A percentile compares a stretch with the other conserved stretches of the same genome.
These are phyloP conservation scores for Cygnus atratus DNA, from an alignment of 2,113 vertebrate species.

Conservation along the genomic window DNA sequence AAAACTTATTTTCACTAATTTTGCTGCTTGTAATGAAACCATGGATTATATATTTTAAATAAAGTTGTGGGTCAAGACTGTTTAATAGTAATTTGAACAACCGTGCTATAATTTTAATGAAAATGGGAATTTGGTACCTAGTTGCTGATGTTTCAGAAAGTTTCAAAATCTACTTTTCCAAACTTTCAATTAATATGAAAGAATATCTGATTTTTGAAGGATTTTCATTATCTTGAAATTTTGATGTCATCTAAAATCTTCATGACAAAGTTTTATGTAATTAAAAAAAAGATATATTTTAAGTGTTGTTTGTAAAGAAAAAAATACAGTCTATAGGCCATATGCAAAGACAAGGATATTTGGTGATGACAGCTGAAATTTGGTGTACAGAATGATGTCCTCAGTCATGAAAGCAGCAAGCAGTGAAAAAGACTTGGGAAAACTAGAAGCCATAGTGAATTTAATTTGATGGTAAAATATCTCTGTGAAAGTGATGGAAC, in stretches of 20 bases:
- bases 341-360: background rate
- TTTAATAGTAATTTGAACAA: background rate
- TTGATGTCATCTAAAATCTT: background rate
- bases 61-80: background rate
- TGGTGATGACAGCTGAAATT: background rate
- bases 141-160: background rate
- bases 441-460: background rate
- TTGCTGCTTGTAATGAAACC: background rate
- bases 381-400: background rate
- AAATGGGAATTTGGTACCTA: background rate
- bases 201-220: background rate
- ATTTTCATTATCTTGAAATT: background rate
- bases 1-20: background rate
- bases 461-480: background rate
- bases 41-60: background rate
- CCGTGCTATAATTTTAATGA: background rate
- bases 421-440: background rate
- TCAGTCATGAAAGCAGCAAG: background rate
- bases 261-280: background rate
- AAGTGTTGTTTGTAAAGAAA: background rate
- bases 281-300: background rate
- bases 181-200: background rate
- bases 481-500: background rate
- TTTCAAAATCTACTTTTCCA: background rate
- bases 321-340: background rate